Base-by-base conservation (phyloP, 2,888 invertebrate species). In the Plebejus anna region DNA sequence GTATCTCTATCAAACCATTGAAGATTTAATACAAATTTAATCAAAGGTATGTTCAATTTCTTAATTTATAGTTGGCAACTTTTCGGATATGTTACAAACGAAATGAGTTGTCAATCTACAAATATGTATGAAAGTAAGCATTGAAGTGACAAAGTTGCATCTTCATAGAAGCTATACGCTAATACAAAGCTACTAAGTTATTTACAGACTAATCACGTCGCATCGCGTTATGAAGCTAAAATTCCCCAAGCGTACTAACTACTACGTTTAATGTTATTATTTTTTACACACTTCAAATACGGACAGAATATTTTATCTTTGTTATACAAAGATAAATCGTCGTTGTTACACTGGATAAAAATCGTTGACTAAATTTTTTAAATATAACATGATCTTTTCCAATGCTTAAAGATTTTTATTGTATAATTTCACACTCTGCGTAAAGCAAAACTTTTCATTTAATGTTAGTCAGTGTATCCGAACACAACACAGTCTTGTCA, bases 401-500 rank as follows among this genome's bases (percentile, higher is more conserved):
- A 61, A 61, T 11, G 9, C 11, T 11, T 61, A 4, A 28, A 9
- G 61, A 61, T 9, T 61, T 28, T 11, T 61, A 11, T 7, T 7
- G 9, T 66, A 66, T 66, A 13, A 66, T 13, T 36, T 22, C 42
- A 42, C 42, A 72, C 42, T 72, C 28, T 72, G 22, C 9, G 6
- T 28, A 72, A 72, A 72, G 72, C 72, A 72, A 72, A 38, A 42
- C n/a, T 38, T 42, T 42, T 47, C 5, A 22, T 42, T 32, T 2
- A 66, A 79, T 78, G 71, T 75, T 13, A 77, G 80, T 83, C 82
- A 81, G 80, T 83, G 86, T 89, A 88, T 88, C 85, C 89, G 89
- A 88, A 89, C 88, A 89, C 87, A 90, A 90, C 88, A 90, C 90
- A 90, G 88, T 88, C 87, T 88, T 84, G 77, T 78, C 73, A 28